phyloP scores from a whole-genome alignment of 2,888 invertebrate species.

The Eulithis prunata region DNA sequence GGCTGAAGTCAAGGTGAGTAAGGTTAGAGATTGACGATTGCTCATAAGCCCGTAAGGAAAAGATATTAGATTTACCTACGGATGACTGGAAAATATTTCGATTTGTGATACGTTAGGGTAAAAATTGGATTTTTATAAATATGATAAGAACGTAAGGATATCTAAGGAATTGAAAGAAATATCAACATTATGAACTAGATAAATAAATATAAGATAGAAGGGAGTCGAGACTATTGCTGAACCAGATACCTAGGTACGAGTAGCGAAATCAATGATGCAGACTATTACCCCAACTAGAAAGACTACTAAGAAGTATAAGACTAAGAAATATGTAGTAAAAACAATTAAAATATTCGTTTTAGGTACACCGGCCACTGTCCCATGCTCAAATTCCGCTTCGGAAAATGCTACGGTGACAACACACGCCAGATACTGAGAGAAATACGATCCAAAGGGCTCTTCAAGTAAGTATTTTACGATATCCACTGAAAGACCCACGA shows the following conservation, averaged over 20 bases:
- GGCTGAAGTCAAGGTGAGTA: not conserved
- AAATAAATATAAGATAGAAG: too few relatives aligned
- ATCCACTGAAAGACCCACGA: not conserved
- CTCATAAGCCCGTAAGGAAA: constrained; percentile 3
- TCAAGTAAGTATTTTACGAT: constrained; percentile 63
- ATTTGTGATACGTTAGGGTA: constrained; percentile 11
- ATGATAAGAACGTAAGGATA: constrained; percentile 2
- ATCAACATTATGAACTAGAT: too few relatives aligned
- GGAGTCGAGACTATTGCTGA: too few relatives aligned
- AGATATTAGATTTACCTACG: constrained; percentile 24
- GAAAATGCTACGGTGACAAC: constrained; percentile 88
- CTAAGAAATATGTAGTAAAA: not conserved
- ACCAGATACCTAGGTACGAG: too few relatives aligned
- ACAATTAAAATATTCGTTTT: constrained; percentile 46
- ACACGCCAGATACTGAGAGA: constrained; percentile 88
- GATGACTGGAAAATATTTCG: constrained; percentile 30
- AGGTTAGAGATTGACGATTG: constrained; percentile 6
- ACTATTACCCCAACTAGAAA: too few relatives aligned
- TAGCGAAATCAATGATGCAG: too few relatives aligned
- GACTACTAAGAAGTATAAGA: not conserved
- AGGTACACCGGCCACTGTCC: constrained; percentile 91
- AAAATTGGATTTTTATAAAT: constrained; percentile 16
- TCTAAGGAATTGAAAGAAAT: constrained; percentile 33
- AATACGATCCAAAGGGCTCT: constrained; percentile 76
- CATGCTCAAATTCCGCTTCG: constrained; percentile 88